Conservation (phyloP, 2,797 vertebrate genomes). For the Alosa sapidissima region DNA sequence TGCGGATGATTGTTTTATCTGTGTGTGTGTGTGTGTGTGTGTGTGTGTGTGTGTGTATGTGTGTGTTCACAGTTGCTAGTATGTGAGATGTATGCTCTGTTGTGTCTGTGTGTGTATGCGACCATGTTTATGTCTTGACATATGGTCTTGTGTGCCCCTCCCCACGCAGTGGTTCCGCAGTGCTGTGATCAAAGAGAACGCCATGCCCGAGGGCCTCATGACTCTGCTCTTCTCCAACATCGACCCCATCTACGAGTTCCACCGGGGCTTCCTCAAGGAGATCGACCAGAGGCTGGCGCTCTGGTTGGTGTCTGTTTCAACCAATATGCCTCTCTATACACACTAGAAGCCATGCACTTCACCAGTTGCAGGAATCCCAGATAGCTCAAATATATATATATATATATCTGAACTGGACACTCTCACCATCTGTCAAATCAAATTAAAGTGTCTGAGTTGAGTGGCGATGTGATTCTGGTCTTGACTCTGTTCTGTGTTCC, state of each 20-base stretch:
- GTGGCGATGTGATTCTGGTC: background rate
- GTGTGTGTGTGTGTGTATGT: slow-evolving; percentile 16
- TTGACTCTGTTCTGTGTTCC: slow-evolving; percentile 7
- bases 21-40: background rate
- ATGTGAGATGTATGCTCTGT: slow-evolving; percentile 9
- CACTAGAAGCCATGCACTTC: too few relatives aligned
- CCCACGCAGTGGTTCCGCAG: slow-evolving; percentile 91
- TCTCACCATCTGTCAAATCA: too few relatives aligned
- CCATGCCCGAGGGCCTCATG: slow-evolving; percentile 89
- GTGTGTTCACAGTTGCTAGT: background rate
- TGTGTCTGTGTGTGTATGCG: background rate
- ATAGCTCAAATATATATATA: too few relatives aligned
- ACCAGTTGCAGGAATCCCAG: too few relatives aligned
- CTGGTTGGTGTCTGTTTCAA: slow-evolving; percentile 77
- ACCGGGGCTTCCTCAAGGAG: slow-evolving; percentile 90
- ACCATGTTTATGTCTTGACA: background rate
- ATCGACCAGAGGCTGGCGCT: slow-evolving; percentile 89
- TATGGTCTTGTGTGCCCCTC: background rate
- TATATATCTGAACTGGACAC: too few relatives aligned
- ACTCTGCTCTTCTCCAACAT: slow-evolving; percentile 92
- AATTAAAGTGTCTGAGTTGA: background rate
- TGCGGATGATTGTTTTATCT: background rate
- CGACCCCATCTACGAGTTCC: slow-evolving; percentile 93
- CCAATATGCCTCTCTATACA: background rate
- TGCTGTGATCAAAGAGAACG: slow-evolving; percentile 87